Conservation (phyloP, 2,797 vertebrate genomes). For the Lepidocolaptes lacrymiger region DNA sequence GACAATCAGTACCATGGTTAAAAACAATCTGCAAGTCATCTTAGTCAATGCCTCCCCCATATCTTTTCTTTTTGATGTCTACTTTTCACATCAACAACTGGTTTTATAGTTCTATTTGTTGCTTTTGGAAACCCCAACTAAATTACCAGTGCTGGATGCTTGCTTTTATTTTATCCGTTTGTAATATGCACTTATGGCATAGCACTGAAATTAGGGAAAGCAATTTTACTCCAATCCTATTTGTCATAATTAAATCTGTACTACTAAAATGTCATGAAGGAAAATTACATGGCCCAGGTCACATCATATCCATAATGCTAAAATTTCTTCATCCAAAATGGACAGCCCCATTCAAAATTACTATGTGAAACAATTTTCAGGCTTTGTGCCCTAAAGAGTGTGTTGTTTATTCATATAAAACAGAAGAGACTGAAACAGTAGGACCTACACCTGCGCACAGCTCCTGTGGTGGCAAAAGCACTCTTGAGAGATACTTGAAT, state of each 20-base stretch:
- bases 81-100: not conserved
- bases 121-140: not conserved
- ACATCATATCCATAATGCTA: not conserved
- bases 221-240: not conserved
- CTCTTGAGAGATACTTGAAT: not conserved
- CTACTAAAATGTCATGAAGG: not conserved
- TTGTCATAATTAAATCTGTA: not conserved
- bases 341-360: not conserved
- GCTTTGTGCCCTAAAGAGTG: not conserved
- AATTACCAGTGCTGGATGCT: not conserved
- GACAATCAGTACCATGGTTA: not conserved
- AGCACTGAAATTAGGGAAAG: not conserved
- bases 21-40: not conserved
- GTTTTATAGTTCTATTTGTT: not conserved
- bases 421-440: not conserved
- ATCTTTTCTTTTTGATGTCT: not conserved
- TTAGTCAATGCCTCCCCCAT: not conserved
- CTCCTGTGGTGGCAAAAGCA: not conserved
- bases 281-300: not conserved
- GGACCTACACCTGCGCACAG: not conserved
- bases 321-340: not conserved
- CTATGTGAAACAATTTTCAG: not conserved
- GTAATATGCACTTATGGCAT: not conserved
- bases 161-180: not conserved
- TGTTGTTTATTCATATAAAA: not conserved